phyloP scores from a whole-genome alignment of 2,113 vertebrate species.

The Urocynchramus pylzowi region DNA sequence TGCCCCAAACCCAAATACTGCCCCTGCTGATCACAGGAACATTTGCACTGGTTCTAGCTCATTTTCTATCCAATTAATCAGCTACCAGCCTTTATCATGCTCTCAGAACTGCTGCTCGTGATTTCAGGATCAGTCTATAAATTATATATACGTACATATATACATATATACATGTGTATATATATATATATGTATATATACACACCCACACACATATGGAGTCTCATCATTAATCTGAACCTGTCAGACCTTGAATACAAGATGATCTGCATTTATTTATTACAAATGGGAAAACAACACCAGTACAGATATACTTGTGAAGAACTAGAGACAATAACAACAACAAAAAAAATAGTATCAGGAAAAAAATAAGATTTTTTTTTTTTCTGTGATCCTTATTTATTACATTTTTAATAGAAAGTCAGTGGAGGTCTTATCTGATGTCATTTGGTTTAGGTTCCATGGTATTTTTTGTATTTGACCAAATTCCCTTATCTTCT shows the following conservation, averaged over 20 bases:
- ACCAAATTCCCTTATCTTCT: slow-evolving; percentile 79
- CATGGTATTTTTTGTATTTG: slow-evolving; percentile 72
- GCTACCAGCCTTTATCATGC: not conserved
- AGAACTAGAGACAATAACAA: slow-evolving; percentile 16
- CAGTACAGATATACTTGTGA: slow-evolving; percentile 4
- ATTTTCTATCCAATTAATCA: not conserved
- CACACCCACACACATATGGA: not conserved
- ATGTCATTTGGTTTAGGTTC: slow-evolving; percentile 77
- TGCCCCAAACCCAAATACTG: not conserved
- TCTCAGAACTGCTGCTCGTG: not conserved
- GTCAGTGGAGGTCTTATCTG: slow-evolving; percentile 71
- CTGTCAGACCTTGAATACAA: not conserved
- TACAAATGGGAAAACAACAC: not conserved
- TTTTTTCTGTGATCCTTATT: slow-evolving; percentile 68
- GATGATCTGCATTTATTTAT: not conserved
- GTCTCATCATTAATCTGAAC: not conserved
- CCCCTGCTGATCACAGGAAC: not conserved
- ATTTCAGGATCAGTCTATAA: not conserved
- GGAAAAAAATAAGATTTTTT: not conserved
- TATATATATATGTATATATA: not conserved
- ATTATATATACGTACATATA: not conserved
- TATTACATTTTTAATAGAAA: slow-evolving; percentile 80
- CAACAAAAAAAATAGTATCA: not conserved
- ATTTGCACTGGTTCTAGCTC: not conserved
- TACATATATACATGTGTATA: not conserved